These are phyloP conservation scores for Drosophila ohnishii DNA, from an alignment of 1,140 invertebrate genomes.

Conservation along the genomic window DNA sequence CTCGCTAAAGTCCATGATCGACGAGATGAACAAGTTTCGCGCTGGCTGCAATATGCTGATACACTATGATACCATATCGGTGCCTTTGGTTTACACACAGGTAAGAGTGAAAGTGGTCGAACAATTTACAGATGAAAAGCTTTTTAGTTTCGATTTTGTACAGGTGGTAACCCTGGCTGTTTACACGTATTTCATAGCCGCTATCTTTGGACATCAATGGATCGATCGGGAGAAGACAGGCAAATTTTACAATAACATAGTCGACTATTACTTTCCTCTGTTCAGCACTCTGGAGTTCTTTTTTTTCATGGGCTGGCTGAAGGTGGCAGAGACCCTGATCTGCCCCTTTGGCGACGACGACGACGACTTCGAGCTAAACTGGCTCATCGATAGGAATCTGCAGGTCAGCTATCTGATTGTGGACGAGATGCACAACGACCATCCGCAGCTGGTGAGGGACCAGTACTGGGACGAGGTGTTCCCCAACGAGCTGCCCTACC, in stretches of 20 bases:
- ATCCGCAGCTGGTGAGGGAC: conserved; percentile 92
- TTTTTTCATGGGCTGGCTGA: conserved; percentile 95
- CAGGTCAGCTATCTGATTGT: conserved; percentile 95
- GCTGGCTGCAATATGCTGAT: conserved; percentile 91
- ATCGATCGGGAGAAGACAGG: conserved; percentile 83
- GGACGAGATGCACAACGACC: conserved; percentile 96
- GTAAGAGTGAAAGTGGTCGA: conserved; percentile 83
- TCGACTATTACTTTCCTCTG: conserved; percentile 92
- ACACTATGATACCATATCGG: conserved; percentile 95
- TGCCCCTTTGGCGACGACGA: conserved; percentile 95
- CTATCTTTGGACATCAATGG: conserved; percentile 91
- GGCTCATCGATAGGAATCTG: conserved; percentile 94
- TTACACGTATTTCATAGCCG: conserved; percentile 93
- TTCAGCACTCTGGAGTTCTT: conserved; percentile 93
- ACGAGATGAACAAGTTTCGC: conserved; percentile 94
- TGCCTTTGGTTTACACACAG: conserved; percentile 96
- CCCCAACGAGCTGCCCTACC: conserved; percentile 89
- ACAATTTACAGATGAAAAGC: background rate
- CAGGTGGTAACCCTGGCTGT: conserved; percentile 94
- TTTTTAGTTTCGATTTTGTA: background rate
- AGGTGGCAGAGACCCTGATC: conserved; percentile 91
- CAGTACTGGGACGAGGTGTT: conserved; percentile 95
- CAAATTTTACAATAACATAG: conserved; percentile 73
- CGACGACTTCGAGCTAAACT: conserved; percentile 89
- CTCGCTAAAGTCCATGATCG: conserved; percentile 94